Conservation (phyloP, 2,888 invertebrate genomes). For the Zelleria hepariella region DNA sequence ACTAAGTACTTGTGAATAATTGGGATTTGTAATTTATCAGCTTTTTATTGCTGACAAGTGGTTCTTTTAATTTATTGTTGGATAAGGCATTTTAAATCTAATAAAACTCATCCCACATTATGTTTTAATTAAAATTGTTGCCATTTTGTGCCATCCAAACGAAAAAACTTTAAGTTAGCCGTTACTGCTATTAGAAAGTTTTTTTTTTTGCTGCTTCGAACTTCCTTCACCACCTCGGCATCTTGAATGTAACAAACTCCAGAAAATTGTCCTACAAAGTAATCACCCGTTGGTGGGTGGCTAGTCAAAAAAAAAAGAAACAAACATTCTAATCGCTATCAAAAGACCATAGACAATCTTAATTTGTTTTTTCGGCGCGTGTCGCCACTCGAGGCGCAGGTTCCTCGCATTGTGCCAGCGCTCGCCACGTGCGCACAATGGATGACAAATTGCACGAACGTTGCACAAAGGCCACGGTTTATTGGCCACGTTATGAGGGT, state of each 20-base stretch:
- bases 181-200: too few species aligned
- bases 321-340: slow-evolving; percentile 11
- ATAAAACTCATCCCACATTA: not conserved
- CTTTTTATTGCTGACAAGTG: not conserved
- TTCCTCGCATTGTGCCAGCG: slow-evolving; percentile 21
- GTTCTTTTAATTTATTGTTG: not conserved
- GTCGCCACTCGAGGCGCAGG: slow-evolving; percentile 52
- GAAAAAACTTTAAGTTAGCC: too few species aligned
- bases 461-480: slow-evolving; percentile 65
- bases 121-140: too few species aligned
- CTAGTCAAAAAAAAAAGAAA: not conserved
- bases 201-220: too few species aligned
- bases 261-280: too few species aligned
- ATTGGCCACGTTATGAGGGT: slow-evolving; percentile 66
- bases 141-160: too few species aligned
- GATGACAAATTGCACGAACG: slow-evolving; percentile 59
- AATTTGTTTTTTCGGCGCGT: slow-evolving; percentile 61
- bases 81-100: not conserved
- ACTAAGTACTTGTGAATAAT: not conserved
- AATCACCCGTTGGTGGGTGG: too few species aligned
- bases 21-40: not conserved
- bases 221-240: too few species aligned
- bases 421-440: slow-evolving; percentile 35
- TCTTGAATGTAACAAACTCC: too few species aligned
- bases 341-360: slow-evolving; percentile 38